Evolutionary conservation across 2,113 vertebrate species (phyloP).

Genomic region (Saguinus imperator): DNA sequence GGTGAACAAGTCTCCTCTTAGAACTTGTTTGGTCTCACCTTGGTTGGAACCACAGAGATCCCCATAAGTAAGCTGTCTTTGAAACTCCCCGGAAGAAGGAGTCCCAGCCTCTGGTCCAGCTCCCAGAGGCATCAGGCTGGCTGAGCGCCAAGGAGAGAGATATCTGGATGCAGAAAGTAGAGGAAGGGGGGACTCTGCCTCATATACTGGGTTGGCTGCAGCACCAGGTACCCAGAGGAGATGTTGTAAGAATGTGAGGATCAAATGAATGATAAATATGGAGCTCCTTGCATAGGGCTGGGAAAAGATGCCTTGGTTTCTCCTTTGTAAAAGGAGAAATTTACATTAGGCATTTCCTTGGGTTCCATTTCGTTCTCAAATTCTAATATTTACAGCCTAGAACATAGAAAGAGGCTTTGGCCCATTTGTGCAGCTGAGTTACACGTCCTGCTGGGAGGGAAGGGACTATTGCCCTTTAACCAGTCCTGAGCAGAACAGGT

Average conservation of each 20-base stretch:
- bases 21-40: not conserved
- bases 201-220: not conserved
- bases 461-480: not conserved
- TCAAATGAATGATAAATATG: not conserved
- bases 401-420: not conserved
- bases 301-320: not conserved
- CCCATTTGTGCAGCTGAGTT: not conserved
- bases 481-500: not conserved
- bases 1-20: not conserved
- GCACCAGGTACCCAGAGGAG: not conserved
- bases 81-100: not conserved
- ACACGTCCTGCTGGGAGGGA: not conserved
- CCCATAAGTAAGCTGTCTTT: not conserved
- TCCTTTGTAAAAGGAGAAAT: not conserved
- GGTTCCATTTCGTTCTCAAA: not conserved
- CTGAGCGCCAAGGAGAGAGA: not conserved
- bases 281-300: not conserved
- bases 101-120: not conserved
- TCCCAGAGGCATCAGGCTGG: not conserved
- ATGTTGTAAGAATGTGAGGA: not conserved
- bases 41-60: not conserved
- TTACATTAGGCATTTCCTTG: not conserved
- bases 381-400: not conserved
- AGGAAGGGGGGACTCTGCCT: not conserved
- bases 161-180: not conserved